phyloP scores from a whole-genome alignment of 2,888 invertebrate genomes.

The Thymelicus acteon region DNA sequence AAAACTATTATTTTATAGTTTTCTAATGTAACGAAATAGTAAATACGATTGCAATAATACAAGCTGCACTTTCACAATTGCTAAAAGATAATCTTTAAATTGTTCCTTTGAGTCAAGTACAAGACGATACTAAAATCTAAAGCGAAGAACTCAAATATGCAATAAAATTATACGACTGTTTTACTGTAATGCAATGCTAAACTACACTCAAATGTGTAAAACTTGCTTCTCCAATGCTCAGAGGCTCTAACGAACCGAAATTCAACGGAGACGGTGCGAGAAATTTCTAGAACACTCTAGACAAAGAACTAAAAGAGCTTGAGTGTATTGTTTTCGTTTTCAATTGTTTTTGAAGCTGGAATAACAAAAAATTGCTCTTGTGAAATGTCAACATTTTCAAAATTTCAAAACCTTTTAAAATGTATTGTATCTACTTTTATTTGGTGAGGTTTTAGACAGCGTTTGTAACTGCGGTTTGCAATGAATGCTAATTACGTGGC shows the following conservation, averaged over 20 bases:
- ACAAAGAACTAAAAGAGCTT: constrained; percentile 21
- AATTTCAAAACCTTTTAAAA: neutral
- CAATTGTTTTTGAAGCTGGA: constrained; percentile 1
- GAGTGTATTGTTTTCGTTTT: constrained; percentile 13
- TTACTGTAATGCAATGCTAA: constrained; percentile 12
- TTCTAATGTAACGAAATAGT: too few relatives aligned
- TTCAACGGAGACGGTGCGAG: constrained; percentile 15
- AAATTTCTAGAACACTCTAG: constrained; percentile 22
- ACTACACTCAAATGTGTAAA: constrained; percentile 18
- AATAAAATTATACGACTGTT: constrained; percentile 14
- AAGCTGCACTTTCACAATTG: neutral
- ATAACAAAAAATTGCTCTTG: neutral
- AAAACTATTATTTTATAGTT: neutral
- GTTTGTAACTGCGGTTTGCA: too few relatives aligned
- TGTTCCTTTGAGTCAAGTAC: constrained; percentile 9
- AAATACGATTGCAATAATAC: neutral
- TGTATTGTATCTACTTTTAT: too few relatives aligned
- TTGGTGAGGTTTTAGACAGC: too few relatives aligned
- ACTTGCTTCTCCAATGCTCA: constrained; percentile 6
- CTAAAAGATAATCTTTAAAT: neutral
- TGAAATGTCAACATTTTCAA: constrained; percentile 5
- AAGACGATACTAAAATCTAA: constrained; percentile 10
- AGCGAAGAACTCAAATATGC: constrained; percentile 1
- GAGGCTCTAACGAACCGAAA: constrained; percentile 23
- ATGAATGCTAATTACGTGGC: too few relatives aligned